Base-by-base conservation (phyloP, 2,113 vertebrate genomes). In the Oncorhynchus clarkii region DNA sequence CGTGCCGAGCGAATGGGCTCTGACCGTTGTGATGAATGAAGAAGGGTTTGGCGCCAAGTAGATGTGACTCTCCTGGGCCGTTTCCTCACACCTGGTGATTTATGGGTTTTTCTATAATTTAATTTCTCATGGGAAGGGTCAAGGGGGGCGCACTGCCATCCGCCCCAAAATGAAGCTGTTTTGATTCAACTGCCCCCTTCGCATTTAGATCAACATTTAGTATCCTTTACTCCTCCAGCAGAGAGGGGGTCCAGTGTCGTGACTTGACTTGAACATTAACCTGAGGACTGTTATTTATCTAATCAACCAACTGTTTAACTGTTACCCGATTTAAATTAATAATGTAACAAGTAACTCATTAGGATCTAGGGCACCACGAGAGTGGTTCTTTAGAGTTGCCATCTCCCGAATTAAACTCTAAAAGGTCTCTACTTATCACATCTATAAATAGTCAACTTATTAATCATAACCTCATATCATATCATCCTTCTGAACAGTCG, bases 11-110 rank as follows among this genome's bases (percentile, higher is more conserved):
- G 77, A 89, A 92, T 88, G 71, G 82, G 84, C 88, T 90, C 82
- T 92, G 93, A 93, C 92, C 83, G 82, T 89, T 94, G 86, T 94
- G 93, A 95, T 94, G 89, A 94, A 94, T 95, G 92, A 93, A 92
- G 91, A 88, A 87, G 73, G 90, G 86, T 93, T 95, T 94, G 91
- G 84, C 79, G 84, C 82, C 85, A 90, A 95, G 93, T 90, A 88
- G 89, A 93, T 92, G 84, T 91, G 89, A 92, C 90, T 92, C 85
- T 91, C 89, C 84, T 85, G 79, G 87, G 88, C 88, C 76, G 88
- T 90, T 90, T 89, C 88, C 89, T 87, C 87, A 73, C 49, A 84
- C 75, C 69, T 73, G 13, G 88, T 95, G 93, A 95, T 95, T 94
- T 94, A 95, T 95, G 93, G 91, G 91, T 91, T 93, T 93, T 90